phyloP scores from a whole-genome alignment of 2,113 vertebrate genomes.

The Plotosus lineatus region DNA sequence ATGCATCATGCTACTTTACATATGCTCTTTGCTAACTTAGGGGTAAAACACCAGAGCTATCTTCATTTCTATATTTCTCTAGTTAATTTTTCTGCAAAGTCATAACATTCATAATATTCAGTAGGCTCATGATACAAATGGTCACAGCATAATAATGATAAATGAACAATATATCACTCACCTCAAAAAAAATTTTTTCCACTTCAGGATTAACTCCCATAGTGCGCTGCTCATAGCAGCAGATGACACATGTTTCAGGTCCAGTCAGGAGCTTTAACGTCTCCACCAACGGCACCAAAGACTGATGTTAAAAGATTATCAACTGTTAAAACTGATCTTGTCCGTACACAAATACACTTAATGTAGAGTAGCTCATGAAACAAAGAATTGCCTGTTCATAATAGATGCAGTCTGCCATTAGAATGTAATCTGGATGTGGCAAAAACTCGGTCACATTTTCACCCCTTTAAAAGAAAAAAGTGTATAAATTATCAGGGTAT shows the following conservation, averaged over 20 bases:
- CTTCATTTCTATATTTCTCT: too few species aligned
- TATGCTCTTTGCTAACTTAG: too few species aligned
- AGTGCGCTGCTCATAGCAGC: slow-evolving; percentile 94
- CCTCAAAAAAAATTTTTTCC: slow-evolving; percentile 89
- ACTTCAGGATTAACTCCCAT: slow-evolving; percentile 91
- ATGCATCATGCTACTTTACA: too few species aligned
- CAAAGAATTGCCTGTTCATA: slow-evolving; percentile 85
- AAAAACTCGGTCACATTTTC: slow-evolving; percentile 80
- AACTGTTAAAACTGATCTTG: not conserved
- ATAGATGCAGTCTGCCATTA: slow-evolving; percentile 98
- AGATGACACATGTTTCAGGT: slow-evolving; percentile 84
- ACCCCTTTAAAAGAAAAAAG: slow-evolving; percentile 75
- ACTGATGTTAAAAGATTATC: slow-evolving; percentile 68
- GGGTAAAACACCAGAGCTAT: too few species aligned
- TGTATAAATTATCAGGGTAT: not conserved
- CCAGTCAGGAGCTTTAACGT: slow-evolving; percentile 85
- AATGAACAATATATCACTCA: too few species aligned
- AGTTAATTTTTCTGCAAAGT: too few species aligned
- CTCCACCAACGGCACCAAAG: slow-evolving; percentile 85
- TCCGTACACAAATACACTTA: not conserved
- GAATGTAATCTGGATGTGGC: slow-evolving; percentile 82
- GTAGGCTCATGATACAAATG: too few species aligned
- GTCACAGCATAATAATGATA: too few species aligned
- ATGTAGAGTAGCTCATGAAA: not conserved
- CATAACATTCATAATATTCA: too few species aligned